phyloP scores from a whole-genome alignment of 92 coral and sea anemone genomes.

The Parazoanthus atlanticus region DNA sequence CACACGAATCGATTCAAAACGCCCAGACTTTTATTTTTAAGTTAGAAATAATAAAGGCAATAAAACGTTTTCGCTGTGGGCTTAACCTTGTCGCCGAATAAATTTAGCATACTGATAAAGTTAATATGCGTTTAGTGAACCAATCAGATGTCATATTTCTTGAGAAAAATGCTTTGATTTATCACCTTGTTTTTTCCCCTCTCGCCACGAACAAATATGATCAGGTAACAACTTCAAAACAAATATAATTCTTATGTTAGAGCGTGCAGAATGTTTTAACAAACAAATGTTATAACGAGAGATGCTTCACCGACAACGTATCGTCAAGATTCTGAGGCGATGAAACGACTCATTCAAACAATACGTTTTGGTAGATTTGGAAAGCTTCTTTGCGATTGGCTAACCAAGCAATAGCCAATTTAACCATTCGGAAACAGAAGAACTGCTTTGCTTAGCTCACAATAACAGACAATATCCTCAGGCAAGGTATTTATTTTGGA shows the following conservation, averaged over 20 bases:
- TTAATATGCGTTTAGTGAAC: not conserved
- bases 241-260: not conserved
- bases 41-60: too few relatives aligned
- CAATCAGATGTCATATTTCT: not conserved
- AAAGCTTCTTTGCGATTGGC: not conserved
- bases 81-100: too few relatives aligned
- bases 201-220: not conserved
- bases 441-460: not conserved
- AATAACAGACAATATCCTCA: not conserved
- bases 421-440: not conserved
- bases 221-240: not conserved
- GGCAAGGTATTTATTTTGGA: not conserved
- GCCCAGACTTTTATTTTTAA: too few relatives aligned
- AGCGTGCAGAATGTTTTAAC: not conserved
- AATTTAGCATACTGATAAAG: too few relatives aligned
- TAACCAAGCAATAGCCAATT: not conserved
- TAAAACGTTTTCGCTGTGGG: not conserved
- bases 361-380: not conserved
- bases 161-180: not conserved
- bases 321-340: not conserved
- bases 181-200: not conserved
- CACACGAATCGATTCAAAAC: not conserved
- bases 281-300: not conserved
- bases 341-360: not conserved
- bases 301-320: not conserved